Evolutionary conservation across 1,140 invertebrate species (phyloP).

Genomic region (Neuroterus valhalla): DNA sequence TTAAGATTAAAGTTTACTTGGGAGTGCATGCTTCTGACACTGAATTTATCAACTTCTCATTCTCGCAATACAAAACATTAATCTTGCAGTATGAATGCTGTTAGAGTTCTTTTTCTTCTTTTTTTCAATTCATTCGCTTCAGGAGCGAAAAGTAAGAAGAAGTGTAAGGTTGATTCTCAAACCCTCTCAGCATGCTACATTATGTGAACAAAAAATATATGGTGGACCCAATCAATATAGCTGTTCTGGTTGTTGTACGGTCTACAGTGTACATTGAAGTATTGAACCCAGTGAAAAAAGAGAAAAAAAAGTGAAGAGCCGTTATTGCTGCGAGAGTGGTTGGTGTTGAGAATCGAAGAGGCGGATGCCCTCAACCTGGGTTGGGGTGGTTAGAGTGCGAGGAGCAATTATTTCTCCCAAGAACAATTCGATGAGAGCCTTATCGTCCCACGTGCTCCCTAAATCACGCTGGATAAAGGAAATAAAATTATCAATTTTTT

Average conservation of each 20-base stretch:
- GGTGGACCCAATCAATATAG: slow-evolving; percentile 3
- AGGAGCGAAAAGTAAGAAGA: background rate
- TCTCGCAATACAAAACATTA: background rate
- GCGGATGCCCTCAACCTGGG: slow-evolving; percentile 11
- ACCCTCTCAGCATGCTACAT: too few species aligned
- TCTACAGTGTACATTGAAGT: background rate
- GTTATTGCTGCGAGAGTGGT: background rate
- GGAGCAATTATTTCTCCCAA: slow-evolving; percentile 27
- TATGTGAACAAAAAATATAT: background rate
- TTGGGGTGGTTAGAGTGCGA: background rate
- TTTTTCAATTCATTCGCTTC: background rate
- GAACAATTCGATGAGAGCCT: slow-evolving; percentile 19
- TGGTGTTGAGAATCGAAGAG: slow-evolving; percentile 11
- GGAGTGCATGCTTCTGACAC: slow-evolving; percentile 2
- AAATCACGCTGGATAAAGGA: background rate
- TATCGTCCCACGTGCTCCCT: slow-evolving; percentile 3
- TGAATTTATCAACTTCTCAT: slow-evolving; percentile 6
- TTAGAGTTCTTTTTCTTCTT: background rate
- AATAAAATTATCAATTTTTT: slow-evolving; percentile 6
- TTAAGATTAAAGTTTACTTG: slow-evolving; percentile 6
- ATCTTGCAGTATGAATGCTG: background rate
- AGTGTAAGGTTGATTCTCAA: background rate
- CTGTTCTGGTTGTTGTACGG: background rate
- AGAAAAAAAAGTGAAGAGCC: background rate
- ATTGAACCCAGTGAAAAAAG: slow-evolving; percentile 12